phyloP scores from a whole-genome alignment of 1,140 invertebrate genomes.

The Drosophila kohkoa region DNA sequence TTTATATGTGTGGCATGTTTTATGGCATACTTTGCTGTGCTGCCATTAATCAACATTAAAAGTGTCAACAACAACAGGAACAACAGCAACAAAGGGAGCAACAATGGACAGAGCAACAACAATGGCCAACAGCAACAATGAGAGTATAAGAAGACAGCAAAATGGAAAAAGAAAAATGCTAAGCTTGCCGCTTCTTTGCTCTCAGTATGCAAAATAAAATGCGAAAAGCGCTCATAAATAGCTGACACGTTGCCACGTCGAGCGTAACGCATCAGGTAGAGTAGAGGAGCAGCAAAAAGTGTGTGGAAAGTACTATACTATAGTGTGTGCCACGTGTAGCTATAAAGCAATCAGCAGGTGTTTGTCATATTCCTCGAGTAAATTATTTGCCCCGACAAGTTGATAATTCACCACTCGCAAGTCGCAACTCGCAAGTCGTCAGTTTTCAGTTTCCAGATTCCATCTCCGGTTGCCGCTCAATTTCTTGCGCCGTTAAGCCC shows the following conservation, averaged over 20 bases:
- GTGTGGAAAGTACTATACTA: not conserved
- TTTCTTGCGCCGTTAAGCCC: not conserved
- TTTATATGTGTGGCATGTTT: conserved; percentile 73
- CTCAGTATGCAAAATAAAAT: conserved; percentile 63
- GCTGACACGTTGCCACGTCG: conserved; percentile 45
- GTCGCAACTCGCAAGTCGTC: not conserved
- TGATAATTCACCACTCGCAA: conserved; percentile 41
- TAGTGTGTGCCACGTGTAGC: conserved; percentile 6
- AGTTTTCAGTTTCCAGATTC: no score
- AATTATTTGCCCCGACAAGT: conserved; percentile 64
- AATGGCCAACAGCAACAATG: conserved; percentile 10
- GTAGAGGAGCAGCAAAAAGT: not conserved
- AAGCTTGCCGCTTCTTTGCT: not conserved
- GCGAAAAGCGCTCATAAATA: conserved; percentile 68
- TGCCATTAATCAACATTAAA: conserved; percentile 76
- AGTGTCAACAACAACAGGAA: conserved; percentile 62
- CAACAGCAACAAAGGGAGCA: conserved; percentile 16
- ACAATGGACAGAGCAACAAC: not conserved
- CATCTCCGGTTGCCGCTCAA: no score
- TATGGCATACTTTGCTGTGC: conserved; percentile 56
- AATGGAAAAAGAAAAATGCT: conserved; percentile 20
- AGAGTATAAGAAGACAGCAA: not conserved
- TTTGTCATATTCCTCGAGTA: conserved; percentile 64
- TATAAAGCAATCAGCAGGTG: conserved; percentile 71
- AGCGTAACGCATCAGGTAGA: not conserved